Evolutionary conservation across 2,888 invertebrate species (phyloP), one percentile per base, ranked within the genome.

Genomic region (Conops quadrifasciatus): DNA sequence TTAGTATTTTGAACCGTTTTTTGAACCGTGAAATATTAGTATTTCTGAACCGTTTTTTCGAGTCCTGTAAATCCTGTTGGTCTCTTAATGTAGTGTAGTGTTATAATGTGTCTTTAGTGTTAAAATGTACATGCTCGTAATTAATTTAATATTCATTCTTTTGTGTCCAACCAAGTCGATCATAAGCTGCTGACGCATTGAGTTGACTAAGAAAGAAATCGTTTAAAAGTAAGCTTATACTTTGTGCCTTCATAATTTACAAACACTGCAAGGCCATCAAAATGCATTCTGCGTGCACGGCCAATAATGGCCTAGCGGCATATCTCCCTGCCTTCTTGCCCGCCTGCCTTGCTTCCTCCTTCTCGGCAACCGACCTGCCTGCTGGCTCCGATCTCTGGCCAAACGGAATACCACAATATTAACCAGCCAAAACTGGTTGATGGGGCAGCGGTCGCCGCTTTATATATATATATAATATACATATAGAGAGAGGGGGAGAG

Each of bases 351-450:
- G 5, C 36, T 36, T 36, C 4, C 36, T 36, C 36, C 9, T 36
- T 36, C 36, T 36, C 36, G 4, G 4, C 36, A 36, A 9, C 36
- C 28, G 15, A 15, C 26, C 11, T 28, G 58, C 28, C 49, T 49
- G 15, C 49, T 49, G 49, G 15, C 19, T 49, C 3, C 49, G 15
- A 19, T 19, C 16, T 56, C 26, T 56, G 56, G 21, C 26, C 21
- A 56, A 56, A 13, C 24, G 24, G 56, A 36, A 16, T 62, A 19
- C 43, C 60, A 36, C 26, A 19, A 47, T 43, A 11, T 63, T 60
- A 13, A 71, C 71, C 28, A 53, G 70, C 56, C 67, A 71, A 71
- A 72, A 75, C 71, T 74, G 70, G 74, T 72, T 75, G 72, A 74
- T 76, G 72, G 63, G 72, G 36, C 36, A 36, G 5, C 36, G 9